phyloP scores from a whole-genome alignment of 2,113 vertebrate species.

The Apistogramma diplotaenia region DNA sequence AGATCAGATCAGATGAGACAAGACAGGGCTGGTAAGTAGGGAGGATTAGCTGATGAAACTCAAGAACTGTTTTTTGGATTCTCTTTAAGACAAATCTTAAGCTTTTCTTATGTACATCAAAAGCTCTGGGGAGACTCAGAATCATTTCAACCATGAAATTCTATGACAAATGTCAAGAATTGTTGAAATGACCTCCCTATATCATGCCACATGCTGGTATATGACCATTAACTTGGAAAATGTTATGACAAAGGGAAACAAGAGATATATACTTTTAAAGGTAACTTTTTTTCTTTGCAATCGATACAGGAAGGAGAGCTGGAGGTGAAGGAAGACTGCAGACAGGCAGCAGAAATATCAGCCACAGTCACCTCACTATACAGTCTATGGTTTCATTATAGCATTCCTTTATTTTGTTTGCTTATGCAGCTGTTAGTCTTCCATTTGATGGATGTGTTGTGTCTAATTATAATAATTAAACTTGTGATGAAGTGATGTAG shows the following conservation, averaged over 20 bases:
- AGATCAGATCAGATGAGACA: background rate
- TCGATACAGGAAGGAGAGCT: constrained; percentile 45
- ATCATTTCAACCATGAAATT: background rate
- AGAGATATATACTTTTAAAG: constrained; percentile 26
- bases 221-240: constrained; percentile 31
- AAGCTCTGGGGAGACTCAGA: constrained; percentile 5
- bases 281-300: constrained; percentile 13
- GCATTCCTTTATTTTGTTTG: background rate
- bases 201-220: constrained; percentile 1
- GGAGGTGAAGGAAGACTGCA: constrained; percentile 17
- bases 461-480: constrained; percentile 19
- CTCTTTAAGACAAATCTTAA: constrained; percentile 10
- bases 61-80: background rate
- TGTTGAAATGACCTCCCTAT: constrained; percentile 37
- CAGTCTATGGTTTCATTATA: background rate
- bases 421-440: background rate
- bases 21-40: background rate
- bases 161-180: background rate
- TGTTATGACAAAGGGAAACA: constrained; percentile 18
- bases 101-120: background rate
- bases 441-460: constrained; percentile 6
- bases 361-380: background rate
- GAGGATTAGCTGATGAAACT: constrained; percentile 29
- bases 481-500: background rate
- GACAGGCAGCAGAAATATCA: background rate